These are phyloP conservation scores for Cryptocephalus primarius DNA, from an alignment of 2,888 invertebrate species.

Conservation along the genomic window DNA sequence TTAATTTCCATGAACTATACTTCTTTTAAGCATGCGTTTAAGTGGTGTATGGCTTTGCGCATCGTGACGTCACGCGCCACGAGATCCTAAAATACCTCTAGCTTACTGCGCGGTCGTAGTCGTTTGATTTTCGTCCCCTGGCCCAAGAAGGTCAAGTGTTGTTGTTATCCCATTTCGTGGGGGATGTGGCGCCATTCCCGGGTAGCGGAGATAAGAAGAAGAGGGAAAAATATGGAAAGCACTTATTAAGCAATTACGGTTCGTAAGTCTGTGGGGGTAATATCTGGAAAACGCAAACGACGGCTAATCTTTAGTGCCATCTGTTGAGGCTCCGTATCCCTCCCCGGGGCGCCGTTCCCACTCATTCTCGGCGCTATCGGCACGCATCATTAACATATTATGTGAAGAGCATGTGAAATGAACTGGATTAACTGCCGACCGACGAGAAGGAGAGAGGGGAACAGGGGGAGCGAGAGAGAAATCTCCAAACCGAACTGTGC, in stretches of 20 bases:
- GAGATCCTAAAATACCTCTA: too few species aligned
- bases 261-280: background rate
- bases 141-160: too few species aligned
- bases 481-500: conserved; percentile 6
- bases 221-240: background rate
- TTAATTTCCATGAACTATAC: too few species aligned
- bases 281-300: background rate
- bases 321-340: conserved; percentile 16
- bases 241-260: background rate
- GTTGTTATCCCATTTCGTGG: too few species aligned
- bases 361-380: conserved; percentile 21
- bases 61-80: too few species aligned
- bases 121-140: too few species aligned
- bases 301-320: conserved; percentile 22
- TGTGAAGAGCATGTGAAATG: conserved; percentile 27
- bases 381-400: conserved; percentile 28
- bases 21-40: too few species aligned
- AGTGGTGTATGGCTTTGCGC: too few species aligned
- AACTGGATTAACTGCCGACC: conserved; percentile 20
- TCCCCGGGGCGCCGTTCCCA: conserved; percentile 19
- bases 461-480: conserved; percentile 1
- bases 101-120: too few species aligned
- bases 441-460: too few species aligned
- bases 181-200: too few species aligned
- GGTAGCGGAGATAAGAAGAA: too few species aligned